Percentiles rank a stretch among this genome's conserved stretches.
Evolutionary conservation across 2,113 vertebrate species (phyloP).

Genomic region (Bufo bufo): DNA sequence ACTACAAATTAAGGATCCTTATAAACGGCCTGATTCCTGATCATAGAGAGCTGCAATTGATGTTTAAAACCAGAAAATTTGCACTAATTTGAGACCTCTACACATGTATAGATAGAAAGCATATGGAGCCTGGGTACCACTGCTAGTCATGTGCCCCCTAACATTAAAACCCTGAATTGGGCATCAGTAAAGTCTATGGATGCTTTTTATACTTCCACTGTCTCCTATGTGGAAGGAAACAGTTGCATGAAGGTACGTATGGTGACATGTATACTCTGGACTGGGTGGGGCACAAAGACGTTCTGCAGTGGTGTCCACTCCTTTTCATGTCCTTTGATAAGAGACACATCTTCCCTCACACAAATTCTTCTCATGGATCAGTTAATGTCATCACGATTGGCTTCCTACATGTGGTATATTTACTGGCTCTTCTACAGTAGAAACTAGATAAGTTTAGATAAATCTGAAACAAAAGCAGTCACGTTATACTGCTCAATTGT

Average conservation of each 20-base stretch:
- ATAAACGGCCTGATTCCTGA: too few relatives aligned
- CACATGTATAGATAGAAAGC: too few relatives aligned
- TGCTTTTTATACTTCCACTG: background rate
- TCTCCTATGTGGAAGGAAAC: background rate
- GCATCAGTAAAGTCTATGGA: background rate
- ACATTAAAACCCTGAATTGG: background rate
- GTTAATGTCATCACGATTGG: background rate
- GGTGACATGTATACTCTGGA: background rate
- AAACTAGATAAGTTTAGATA: constrained; percentile 39
- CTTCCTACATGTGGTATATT: constrained; percentile 7
- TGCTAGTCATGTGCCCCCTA: background rate
- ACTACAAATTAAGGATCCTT: too few relatives aligned
- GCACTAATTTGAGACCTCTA: too few relatives aligned
- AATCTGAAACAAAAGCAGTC: constrained; percentile 58
- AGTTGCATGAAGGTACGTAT: background rate
- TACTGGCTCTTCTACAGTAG: background rate
- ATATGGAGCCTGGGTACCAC: background rate
- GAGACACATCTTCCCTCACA: background rate
- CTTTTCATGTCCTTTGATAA: background rate
- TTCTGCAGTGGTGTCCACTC: background rate
- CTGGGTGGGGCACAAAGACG: too few relatives aligned
- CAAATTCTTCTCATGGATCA: background rate
- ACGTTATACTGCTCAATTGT: constrained; percentile 64
- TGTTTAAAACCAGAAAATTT: too few relatives aligned
- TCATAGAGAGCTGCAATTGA: too few relatives aligned